phyloP scores from a whole-genome alignment of 2,113 vertebrate species.

The Ibidorhyncha struthersii region DNA sequence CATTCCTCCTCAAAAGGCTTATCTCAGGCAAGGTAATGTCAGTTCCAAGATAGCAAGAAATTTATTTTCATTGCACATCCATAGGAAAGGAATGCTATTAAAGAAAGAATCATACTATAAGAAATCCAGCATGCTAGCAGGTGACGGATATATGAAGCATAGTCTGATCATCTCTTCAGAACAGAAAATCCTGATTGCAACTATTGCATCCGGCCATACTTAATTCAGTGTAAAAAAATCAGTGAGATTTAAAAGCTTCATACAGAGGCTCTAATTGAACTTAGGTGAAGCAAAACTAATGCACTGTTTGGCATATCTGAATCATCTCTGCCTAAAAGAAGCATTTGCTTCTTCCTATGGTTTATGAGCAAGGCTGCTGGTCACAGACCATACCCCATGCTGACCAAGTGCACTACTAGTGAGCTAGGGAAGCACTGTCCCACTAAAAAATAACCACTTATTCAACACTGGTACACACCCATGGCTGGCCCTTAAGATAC shows the following conservation, averaged over 20 bases:
- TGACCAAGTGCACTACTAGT: background rate
- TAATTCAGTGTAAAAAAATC: background rate
- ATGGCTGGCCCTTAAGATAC: background rate
- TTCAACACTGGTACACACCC: background rate
- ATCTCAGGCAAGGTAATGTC: background rate
- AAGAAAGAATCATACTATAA: background rate
- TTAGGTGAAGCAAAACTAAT: conserved; percentile 40
- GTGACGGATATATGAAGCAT: background rate
- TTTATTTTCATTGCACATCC: background rate
- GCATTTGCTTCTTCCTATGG: background rate
- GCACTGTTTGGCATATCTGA: background rate
- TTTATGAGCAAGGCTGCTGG: background rate
- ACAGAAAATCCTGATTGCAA: background rate
- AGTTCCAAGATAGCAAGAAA: background rate
- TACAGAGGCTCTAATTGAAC: conserved; percentile 35
- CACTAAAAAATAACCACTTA: background rate
- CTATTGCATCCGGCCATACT: background rate
- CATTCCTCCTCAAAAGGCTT: background rate
- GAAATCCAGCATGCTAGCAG: background rate
- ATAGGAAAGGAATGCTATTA: background rate
- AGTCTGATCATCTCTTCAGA: background rate
- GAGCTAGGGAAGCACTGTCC: background rate
- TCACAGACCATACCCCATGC: background rate
- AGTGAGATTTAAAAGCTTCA: conserved; percentile 12
- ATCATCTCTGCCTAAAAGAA: background rate